Evolutionary conservation across 2,113 vertebrate genomes (phyloP).

Genomic region (Laticauda colubrina): DNA sequence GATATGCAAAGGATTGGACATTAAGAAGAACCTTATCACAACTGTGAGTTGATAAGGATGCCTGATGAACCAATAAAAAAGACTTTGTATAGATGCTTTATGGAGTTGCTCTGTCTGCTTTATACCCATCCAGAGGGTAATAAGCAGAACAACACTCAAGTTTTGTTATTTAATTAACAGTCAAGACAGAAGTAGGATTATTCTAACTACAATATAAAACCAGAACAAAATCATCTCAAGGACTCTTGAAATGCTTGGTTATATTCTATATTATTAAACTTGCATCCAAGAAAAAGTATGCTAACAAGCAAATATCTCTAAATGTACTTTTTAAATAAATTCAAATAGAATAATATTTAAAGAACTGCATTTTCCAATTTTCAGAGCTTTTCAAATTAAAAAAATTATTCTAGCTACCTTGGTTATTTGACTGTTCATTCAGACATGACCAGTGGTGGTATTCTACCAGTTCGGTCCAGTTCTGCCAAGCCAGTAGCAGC

Average conservation of each 20-base stretch:
- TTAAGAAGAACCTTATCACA: no score
- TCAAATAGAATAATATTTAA: neutral
- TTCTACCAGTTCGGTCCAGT: no score
- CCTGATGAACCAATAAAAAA: no score
- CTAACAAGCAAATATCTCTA: neutral
- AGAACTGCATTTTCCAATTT: neutral
- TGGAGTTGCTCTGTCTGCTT: no score
- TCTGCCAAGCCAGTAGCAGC: no score
- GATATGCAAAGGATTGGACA: no score
- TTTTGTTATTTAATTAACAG: neutral
- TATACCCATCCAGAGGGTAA: no score
- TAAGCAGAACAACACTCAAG: neutral
- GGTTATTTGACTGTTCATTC: neutral
- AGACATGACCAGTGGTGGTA: no score
- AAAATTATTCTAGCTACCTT: neutral
- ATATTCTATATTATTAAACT: neutral
- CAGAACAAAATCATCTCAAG: neutral
- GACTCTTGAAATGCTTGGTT: neutral
- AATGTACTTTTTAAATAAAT: neutral
- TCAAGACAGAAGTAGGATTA: neutral
- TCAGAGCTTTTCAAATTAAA: neutral
- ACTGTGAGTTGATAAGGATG: no score
- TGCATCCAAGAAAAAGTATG: neutral
- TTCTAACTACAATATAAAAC: neutral
- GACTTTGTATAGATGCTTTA: no score